phyloP scores from a whole-genome alignment of 2,113 vertebrate genomes.

The Rhabdornis inornatus region DNA sequence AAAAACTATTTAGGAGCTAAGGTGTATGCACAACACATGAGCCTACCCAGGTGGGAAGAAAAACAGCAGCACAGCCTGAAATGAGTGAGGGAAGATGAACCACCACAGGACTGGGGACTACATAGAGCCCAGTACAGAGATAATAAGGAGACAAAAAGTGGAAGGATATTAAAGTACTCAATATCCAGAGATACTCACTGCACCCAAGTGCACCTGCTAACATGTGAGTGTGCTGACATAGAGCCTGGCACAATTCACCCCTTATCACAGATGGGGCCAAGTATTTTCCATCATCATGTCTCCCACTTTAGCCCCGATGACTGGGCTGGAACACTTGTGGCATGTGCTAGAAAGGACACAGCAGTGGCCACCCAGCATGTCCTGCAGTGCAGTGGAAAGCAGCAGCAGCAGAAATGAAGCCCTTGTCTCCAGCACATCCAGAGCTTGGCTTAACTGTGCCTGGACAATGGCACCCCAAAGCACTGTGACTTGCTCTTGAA shows the following conservation, averaged over 20 bases:
- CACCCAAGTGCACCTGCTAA: accelerated
- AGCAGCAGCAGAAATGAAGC: not conserved
- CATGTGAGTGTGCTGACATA: accelerated
- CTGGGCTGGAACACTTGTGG: not conserved
- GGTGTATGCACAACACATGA: not conserved
- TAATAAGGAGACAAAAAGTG: not conserved
- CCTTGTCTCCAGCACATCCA: accelerated
- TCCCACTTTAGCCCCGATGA: not conserved
- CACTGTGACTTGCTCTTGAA: not conserved
- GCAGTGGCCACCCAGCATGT: accelerated
- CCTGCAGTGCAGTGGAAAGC: accelerated
- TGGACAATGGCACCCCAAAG: accelerated
- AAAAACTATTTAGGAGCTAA: not conserved
- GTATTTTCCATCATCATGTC: not conserved
- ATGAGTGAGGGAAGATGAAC: not conserved
- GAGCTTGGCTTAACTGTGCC: not conserved
- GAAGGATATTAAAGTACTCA: not conserved
- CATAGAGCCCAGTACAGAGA: accelerated
- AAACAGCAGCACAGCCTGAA: not conserved
- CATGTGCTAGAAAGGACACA: not conserved
- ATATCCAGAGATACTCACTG: not conserved
- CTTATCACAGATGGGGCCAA: not conserved
- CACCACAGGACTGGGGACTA: accelerated
- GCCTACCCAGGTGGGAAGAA: not conserved
- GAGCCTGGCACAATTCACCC: not conserved